phyloP scores from a whole-genome alignment of 2,113 vertebrate genomes.

The Origma solitaria region DNA sequence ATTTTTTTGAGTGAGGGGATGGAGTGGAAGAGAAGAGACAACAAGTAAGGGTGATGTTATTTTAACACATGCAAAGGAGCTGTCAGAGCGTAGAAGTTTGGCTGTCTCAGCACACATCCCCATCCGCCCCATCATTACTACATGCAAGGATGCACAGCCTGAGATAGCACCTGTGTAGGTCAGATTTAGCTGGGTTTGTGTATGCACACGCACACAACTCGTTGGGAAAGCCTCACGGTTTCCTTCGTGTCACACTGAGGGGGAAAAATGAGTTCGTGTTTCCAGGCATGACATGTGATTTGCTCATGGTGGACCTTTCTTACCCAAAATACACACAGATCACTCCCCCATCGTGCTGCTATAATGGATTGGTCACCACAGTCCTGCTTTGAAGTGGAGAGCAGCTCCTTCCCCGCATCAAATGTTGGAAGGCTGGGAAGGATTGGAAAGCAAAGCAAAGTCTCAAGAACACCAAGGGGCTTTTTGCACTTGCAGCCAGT shows the following conservation, averaged over 20 bases:
- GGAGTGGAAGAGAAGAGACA: conserved; percentile 27
- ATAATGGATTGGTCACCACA: background rate
- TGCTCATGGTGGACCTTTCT: background rate
- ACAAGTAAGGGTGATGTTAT: conserved; percentile 28
- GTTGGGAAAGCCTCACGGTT: fast-evolving
- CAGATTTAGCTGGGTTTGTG: background rate
- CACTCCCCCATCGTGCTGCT: fast-evolving
- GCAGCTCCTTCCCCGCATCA: background rate
- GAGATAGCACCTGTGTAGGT: background rate
- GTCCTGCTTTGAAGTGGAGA: background rate
- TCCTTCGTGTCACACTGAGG: fast-evolving
- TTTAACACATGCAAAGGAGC: conserved; percentile 29
- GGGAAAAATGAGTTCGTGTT: background rate
- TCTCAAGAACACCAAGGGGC: background rate
- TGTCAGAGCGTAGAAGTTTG: background rate
- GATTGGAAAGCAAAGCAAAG: background rate
- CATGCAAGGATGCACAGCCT: conserved; percentile 24
- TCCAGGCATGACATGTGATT: fast-evolving
- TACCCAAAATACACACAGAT: background rate
- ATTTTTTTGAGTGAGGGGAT: conserved; percentile 14
- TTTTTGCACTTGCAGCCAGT: background rate
- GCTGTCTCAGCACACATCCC: conserved; percentile 25
- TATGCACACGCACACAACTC: background rate
- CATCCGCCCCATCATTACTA: background rate
- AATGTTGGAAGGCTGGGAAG: background rate